A percentile compares a stretch with the other conserved stretches of the same genome.
phyloP scores from a whole-genome alignment of 2,113 vertebrate species.

The Bufo gargarizans region DNA sequence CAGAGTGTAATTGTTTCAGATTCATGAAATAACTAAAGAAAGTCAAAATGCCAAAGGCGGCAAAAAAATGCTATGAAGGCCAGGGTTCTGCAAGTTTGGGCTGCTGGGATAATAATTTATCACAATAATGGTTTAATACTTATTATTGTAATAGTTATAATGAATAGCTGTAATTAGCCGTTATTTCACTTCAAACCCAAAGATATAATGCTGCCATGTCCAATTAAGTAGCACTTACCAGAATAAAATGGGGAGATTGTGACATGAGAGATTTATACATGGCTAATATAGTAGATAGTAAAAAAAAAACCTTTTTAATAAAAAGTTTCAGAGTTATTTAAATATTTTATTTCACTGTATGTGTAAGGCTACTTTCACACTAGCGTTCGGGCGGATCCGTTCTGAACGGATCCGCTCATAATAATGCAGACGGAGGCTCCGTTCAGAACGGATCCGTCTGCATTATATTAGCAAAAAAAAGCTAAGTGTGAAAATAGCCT shows the following conservation, averaged over 20 bases:
- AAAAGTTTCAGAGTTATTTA: background rate
- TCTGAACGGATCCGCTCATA: too few species aligned
- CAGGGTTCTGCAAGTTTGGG: background rate
- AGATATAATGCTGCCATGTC: background rate
- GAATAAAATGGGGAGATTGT: background rate
- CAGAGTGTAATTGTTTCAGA: background rate
- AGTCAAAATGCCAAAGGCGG: background rate
- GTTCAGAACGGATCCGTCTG: too few species aligned
- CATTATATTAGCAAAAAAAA: too few species aligned
- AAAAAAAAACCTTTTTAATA: background rate
- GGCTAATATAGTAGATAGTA: background rate
- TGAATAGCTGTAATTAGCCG: background rate
- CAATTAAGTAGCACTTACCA: background rate
- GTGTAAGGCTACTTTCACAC: too few species aligned
- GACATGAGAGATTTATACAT: background rate
- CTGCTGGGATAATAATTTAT: background rate
- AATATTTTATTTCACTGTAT: background rate
- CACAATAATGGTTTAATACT: background rate
- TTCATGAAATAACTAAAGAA: background rate
- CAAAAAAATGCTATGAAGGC: background rate
- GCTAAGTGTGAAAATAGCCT: too few species aligned
- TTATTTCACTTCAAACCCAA: background rate
- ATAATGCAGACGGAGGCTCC: too few species aligned
- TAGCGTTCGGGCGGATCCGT: too few species aligned
- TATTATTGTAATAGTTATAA: background rate